Percentiles rank a stretch among this genome's conserved stretches.
These are phyloP conservation scores for Junonia oenone DNA, from an alignment of 2,888 invertebrate species.

Conservation along the genomic window DNA sequence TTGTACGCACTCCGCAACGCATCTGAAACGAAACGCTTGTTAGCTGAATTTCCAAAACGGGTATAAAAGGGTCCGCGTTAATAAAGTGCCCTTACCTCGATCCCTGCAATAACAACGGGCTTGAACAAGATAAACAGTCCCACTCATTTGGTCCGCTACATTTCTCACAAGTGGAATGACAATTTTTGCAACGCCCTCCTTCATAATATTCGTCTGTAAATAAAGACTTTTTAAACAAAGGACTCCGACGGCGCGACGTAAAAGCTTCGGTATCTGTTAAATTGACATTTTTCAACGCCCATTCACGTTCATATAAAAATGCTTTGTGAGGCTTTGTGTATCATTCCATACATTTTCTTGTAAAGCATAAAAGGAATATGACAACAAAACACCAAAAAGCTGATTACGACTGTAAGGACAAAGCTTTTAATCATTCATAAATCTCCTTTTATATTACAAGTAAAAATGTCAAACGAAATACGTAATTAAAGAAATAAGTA, in stretches of 20 bases:
- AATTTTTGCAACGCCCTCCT: constrained; percentile 86
- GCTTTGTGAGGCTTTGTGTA: constrained; percentile 33
- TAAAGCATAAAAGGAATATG: constrained; percentile 24
- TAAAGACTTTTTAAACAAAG: constrained; percentile 40
- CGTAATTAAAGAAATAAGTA: neutral
- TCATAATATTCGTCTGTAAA: constrained; percentile 86
- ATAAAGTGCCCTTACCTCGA: constrained; percentile 55
- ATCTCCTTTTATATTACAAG: neutral
- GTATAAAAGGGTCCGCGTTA: constrained; percentile 38
- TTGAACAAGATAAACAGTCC: constrained; percentile 87
- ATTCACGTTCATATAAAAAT: constrained; percentile 33
- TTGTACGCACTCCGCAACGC: constrained; percentile 88
- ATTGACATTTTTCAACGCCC: constrained; percentile 36
- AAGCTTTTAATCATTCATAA: neutral
- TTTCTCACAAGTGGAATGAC: constrained; percentile 90
- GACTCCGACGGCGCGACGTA: constrained; percentile 29
- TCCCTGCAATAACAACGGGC: constrained; percentile 86
- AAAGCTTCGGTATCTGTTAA: constrained; percentile 36
- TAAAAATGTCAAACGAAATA: neutral
- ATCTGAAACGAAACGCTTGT: constrained; percentile 60
- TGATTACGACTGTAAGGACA: neutral
- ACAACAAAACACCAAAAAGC: constrained; percentile 11
- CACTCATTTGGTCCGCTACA: constrained; percentile 89
- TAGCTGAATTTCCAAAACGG: constrained; percentile 29
- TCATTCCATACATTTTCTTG: constrained; percentile 30